Evolutionary conservation across 2,113 vertebrate species (phyloP), one percentile per base, ranked within the genome.

Genomic region (Cyanoramphus novaezelandiae): DNA sequence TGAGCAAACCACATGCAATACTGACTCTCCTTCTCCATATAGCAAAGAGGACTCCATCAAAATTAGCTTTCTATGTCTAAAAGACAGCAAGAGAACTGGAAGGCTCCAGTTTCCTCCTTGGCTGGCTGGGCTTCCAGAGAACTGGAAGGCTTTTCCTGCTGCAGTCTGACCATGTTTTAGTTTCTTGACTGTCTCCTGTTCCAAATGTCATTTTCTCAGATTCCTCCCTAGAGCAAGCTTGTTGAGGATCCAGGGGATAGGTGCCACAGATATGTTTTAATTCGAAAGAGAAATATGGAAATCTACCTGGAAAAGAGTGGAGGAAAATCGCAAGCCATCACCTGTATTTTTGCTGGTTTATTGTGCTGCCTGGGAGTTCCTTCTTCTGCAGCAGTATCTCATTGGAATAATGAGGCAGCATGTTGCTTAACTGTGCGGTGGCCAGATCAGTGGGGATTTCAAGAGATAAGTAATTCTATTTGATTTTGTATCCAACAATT

Each of bases 401-500:
- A 21, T 13, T 49, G 53, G 83, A 84, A 71, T 92, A 90, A 96
- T 93, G 69, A 97, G 93, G 53, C 64, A 95, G 86, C 78, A 24
- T 63, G n/a, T 87, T 83, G 91, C 94, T 95, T 65, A 33, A 86
- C 93, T 90, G 67, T 70, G 87, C 4, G 2, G 79, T 84, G 82
- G 84, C 79, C 96, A 95, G 84, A 96, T 93, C 92, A 95, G 79
- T 6, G 3, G 96, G 93, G 96, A 97, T 94, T 94, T 96, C 75
- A 92, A 84, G 71, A 96, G 83, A 97, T 92, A 91, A 97, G 85
- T 78, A 87, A 95, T 95, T 95, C 93, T 93, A 71, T 95, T 96
- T 94, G 85, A 93, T 91, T 96, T 94, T 86, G 35, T 86, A 95
- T 57, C 92, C 64, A 53, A 52, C 87, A 97, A 92, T 82, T 77